Base-by-base conservation (phyloP, 2,797 vertebrate genomes). In the Champsocephalus gunnari region DNA sequence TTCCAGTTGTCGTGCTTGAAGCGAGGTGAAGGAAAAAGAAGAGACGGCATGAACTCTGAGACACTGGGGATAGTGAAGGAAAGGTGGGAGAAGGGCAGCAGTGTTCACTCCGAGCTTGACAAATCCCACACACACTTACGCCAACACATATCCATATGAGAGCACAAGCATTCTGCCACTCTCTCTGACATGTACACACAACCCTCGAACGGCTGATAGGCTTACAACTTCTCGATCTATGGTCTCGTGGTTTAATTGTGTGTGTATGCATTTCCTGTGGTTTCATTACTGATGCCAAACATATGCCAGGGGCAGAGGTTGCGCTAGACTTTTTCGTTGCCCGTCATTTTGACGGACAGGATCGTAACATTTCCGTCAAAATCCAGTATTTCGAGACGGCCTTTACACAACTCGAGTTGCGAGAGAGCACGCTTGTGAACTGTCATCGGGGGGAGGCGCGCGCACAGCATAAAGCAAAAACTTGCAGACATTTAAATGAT, bases 21-120 rank as follows among this genome's bases (percentile, higher is more conserved):
- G 95, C 96, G 96, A 94, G 94, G 95, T 95, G 96, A 96, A 96
- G 96, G 94, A 88, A 91, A 82, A 80, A 90, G 87, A 91, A 91
- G 92, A 92, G 64, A 91, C 83, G 87, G 77, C 77, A 92, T 85
- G 80, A 83, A 87, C 86, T 87, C 84, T 61, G 80, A 94, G 90
- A 94, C 92, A 93, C 81, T 77, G 75, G 80, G 88, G 83, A 92
- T 92, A 86, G 89, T 66, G 80, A 76, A 90, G 92, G 82, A 84
- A 90, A 80, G 82, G 91, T 91, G 92, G 81, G 88, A 91, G 90
- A 90, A 89, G 89, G 89, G 85, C 88, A 94, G 81, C 79, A 86
- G 88, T 87, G 80, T 83, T 92, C 86, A 90, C 89, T 91, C 84
- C 38, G 54, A 91, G 87, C 75, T 84, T 66, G 64, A 75, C 77